Evolutionary conservation across 1,140 invertebrate species (phyloP).

Genomic region (Pseudobourletiella spinata): DNA sequence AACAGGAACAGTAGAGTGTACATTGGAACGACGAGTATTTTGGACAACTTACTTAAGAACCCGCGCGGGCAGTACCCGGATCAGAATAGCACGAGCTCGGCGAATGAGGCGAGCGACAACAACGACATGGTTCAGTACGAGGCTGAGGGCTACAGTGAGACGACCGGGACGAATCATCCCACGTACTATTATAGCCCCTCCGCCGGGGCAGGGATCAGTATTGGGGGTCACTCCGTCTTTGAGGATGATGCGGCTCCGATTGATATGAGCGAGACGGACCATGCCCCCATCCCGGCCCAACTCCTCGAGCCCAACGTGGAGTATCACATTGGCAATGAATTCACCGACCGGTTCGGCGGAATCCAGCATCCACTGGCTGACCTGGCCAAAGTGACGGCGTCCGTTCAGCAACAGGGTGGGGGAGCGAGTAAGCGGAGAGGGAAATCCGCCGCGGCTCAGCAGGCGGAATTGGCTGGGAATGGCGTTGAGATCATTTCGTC

Average conservation of each 20-base stretch:
- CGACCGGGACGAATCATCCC: slow-evolving; percentile 16
- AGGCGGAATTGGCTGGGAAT: slow-evolving; percentile 15
- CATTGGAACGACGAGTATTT: slow-evolving; percentile 33
- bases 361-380: slow-evolving; percentile 30
- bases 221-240: slow-evolving; percentile 26
- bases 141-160: slow-evolving; percentile 32
- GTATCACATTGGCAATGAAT: slow-evolving; percentile 33
- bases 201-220: slow-evolving; percentile 8
- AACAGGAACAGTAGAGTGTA: slow-evolving; percentile 22
- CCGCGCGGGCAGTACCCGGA: slow-evolving; percentile 26
- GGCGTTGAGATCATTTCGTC: slow-evolving; percentile 28
- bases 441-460: slow-evolving; percentile 17
- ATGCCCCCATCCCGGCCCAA: slow-evolving; percentile 30
- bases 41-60: slow-evolving; percentile 36
- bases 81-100: slow-evolving; percentile 12
- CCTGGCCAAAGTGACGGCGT: slow-evolving; percentile 32
- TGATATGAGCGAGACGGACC: slow-evolving; percentile 29
- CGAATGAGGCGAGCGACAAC: slow-evolving; percentile 27
- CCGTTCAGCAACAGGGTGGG: slow-evolving; percentile 15
- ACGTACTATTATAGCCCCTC: slow-evolving; percentile 19
- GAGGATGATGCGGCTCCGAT: slow-evolving; percentile 24
- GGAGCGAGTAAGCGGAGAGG: slow-evolving; percentile 17
- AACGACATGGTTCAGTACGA: slow-evolving; percentile 33
- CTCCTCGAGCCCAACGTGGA: slow-evolving; percentile 34
- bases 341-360: slow-evolving; percentile 23